A percentile compares a stretch with the other conserved stretches of the same genome.
These are phyloP conservation scores for Aurelia sp. DNA, from an alignment of 30 jellyfish, hydroid and myxozoan species.

Conservation along the genomic window DNA sequence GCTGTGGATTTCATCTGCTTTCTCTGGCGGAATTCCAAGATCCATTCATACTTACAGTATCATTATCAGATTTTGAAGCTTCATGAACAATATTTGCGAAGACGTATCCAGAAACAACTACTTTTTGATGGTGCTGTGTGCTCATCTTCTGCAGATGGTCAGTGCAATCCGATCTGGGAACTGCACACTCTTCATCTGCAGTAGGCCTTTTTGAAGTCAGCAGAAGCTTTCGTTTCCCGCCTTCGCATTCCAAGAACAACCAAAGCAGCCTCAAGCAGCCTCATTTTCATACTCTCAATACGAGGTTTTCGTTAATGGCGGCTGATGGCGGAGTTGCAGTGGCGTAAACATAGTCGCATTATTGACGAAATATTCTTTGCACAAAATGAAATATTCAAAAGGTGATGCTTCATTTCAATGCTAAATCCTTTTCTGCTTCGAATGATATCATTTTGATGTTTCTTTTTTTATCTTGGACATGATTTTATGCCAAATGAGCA, in stretches of 20 bases:
- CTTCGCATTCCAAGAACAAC: constrained; percentile 2
- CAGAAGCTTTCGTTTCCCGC: neutral
- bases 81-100: constrained; percentile 72
- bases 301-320: constrained; percentile 1
- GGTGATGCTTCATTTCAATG: neutral
- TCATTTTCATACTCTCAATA: neutral
- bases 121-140: constrained; percentile 33
- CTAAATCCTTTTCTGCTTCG: neutral
- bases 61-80: constrained; percentile 58
- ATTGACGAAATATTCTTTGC: constrained; percentile 9
- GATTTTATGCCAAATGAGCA: no score
- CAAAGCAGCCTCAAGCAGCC: neutral
- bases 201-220: no score
- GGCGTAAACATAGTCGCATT: constrained; percentile 10
- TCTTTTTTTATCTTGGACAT: no score
- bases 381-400: constrained; percentile 8
- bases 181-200: no score
- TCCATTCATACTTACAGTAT: constrained; percentile 41
- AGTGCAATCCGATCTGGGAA: no score
- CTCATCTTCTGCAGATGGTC: no score
- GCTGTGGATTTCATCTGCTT: no score
- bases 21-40: no score
- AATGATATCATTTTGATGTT: neutral
- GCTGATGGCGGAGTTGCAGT: constrained; percentile 7
- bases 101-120: constrained; percentile 67